Percentiles rank a stretch among this genome's conserved stretches.
phyloP scores from a whole-genome alignment of 2,888 invertebrate genomes.

The Drosophila siamana region DNA sequence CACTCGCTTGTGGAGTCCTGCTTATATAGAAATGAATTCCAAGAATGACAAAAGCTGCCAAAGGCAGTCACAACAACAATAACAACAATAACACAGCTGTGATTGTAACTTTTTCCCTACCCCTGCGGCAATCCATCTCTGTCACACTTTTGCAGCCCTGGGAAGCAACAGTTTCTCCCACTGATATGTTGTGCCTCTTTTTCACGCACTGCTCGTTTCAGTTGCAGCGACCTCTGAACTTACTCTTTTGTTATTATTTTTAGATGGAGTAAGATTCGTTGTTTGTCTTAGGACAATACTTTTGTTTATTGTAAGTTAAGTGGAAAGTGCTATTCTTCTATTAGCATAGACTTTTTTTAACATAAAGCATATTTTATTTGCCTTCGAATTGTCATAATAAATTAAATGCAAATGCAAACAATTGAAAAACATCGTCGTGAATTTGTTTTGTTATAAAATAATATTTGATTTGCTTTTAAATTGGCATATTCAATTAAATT shows the following conservation, averaged over 20 bases:
- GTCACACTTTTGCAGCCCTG: slow-evolving; percentile 12
- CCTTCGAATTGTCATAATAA: neutral
- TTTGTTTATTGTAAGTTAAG: neutral
- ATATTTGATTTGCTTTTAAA: neutral
- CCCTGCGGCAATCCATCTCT: slow-evolving; percentile 25
- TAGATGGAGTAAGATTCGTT: neutral
- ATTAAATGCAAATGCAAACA: neutral
- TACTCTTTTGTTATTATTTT: neutral
- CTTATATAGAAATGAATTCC: slow-evolving; percentile 20
- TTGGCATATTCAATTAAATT: neutral
- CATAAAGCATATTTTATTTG: neutral
- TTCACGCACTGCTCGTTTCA: neutral
- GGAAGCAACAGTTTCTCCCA: slow-evolving; percentile 38
- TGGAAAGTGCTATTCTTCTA: neutral
- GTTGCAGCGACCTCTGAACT: neutral
- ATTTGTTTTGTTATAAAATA: neutral
- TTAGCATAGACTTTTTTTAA: neutral
- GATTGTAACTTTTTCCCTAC: slow-evolving; percentile 13
- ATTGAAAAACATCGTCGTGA: neutral
- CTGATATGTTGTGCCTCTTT: neutral
- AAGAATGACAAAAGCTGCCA: slow-evolving; percentile 21
- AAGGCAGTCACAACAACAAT: slow-evolving; percentile 10
- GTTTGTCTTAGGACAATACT: neutral
- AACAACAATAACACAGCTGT: slow-evolving; percentile 20
- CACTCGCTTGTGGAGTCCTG: neutral